Evolutionary conservation across 2,797 vertebrate genomes (phyloP), one percentile per base, ranked within the genome.

Genomic region (Acanthurus lineatus): DNA sequence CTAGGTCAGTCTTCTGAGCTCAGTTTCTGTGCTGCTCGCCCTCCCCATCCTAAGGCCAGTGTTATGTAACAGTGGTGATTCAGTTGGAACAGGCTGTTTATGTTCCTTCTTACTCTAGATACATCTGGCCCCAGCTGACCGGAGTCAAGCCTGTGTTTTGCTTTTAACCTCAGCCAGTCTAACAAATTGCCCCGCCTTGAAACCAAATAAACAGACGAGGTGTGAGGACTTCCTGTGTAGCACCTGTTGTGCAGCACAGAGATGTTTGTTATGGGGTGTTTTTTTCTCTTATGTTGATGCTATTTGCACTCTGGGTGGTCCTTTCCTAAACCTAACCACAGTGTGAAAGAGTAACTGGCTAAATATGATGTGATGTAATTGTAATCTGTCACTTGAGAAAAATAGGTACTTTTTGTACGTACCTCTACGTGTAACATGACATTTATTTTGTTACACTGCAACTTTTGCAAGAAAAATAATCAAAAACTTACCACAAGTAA

Each of bases 51-150:
- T 79, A 56, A 84, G 64, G 83, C 84, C 81, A 66, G 56, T 64
- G 82, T 94, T 94, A 92, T 85, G 61, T 94, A 94, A 94, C 83
- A 72, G 60, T 10, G 66, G 86, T 91, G 90, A 93, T 91, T 92
- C 89, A 90, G 80, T 86, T 63, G 77, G 86, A 89, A 88, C 86
- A 85, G 61, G 53, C 83, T 81, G 82, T 63, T 54, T 77, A 77
- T 86, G 77, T 84, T 89, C 76, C 69, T 69, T 79, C 83, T 60
- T 81, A 42, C 48, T 71, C 54, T 78, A 53, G 71, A 89, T 82
- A 85, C 87, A 86, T 93, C 84, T 89, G 86, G 79, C 57, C 76
- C 25, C 67, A 57, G 88, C 82, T 86, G 86, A 87, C 86, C 84
- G 58, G 72, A 75, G 81, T 88, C 85, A 74, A 66, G 81, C 35